Evolutionary conservation across 2,888 invertebrate species (phyloP), one percentile per base, ranked within the genome.

Genomic region (Thera obeliscata): DNA sequence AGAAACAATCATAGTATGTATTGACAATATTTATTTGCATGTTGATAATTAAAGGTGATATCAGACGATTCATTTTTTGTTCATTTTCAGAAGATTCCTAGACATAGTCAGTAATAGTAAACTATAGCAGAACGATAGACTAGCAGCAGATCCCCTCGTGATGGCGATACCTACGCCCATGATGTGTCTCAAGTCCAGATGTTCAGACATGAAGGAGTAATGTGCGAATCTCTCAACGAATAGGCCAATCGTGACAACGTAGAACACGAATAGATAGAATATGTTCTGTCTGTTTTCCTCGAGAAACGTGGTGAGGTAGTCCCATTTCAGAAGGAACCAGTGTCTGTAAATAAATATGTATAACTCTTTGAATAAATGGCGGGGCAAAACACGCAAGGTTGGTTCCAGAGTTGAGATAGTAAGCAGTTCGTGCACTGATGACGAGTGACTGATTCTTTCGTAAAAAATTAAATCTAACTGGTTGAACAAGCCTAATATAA

Each of bases 91-190:
- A 35, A 99, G 94, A 89, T 99, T 99, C 81, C 95, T 93, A 2
- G 98, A 98, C 98, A 98, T 98, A 2, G 99, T 99, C 36, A 99
- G 90, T 49, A 99, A 91, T 0, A 99, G 93, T 8, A 99, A 94
- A 76, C 98, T 97, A 90, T 98, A 99, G 89, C 98, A 98, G 89
- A 99, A 99, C 0, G 98, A 98, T 7, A 99, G 87, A 0, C 98
- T 97, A 0, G 98, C 98, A 0, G 99, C 99, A 0, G 98, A 98
- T 22, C 98, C 98, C 85, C 98, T 94, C 0, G 98, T 98, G 76
- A 98, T 97, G 6, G 98, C 98, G 60, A 99, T 99, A 0, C 99
- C 98, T 2, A 98, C 98, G 1, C 99, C 99, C 99, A 99, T 99
- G 55, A 99, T 98, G 82, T 99, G 98, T 1, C 99, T 94, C 76